Base-by-base conservation (phyloP, 2,113 vertebrate genomes). In the Pampusana beccarii region DNA sequence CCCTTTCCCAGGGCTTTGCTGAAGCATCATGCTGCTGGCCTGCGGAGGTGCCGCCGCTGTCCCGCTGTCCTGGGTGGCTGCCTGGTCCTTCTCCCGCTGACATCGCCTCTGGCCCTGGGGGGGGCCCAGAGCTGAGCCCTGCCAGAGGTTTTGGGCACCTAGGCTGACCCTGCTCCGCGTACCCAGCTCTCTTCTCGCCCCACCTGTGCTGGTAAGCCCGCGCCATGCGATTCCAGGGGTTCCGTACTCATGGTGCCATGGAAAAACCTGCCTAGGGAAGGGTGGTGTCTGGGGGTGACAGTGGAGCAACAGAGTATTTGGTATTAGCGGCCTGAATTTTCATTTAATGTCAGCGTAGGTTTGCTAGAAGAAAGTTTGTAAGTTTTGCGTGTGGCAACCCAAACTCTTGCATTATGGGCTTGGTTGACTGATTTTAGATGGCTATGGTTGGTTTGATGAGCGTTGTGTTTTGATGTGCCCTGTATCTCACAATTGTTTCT, bases 161-260 rank as follows among this genome's bases (percentile, higher is more conserved):
- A 31, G 40, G 8, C 72, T 69, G 64, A 6, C 6, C 0, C 1
- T 24, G 1, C 19, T 57, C 19, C 13, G 5, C 18, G 10, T 3
- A 3, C 12, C 20, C 1, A 0, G 1, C 28, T 18, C 15, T 28
- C 34, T 33, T 14, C 67, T 16, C 4, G n/a, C 7, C 46, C 53
- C 23, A 40, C 21, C 60, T 51, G 44, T 13, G 80, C 33, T 46
- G 44, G 44, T 46, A 46, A 46, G 18, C 16, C 2, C 0, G 8
- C 34, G 51, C 0, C 0, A 4, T 10, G 16, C 0, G 2, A 26
- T 24, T 33, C 42, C 69, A 38, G 54, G 60, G 25, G 19, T 12
- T 31, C 0, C 2, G n/a, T 3, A 5, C 25, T 60, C 0, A 0
- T 5, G 5, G 5, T 14, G 69, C 50, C 54, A 60, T 62, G 51